Conservation (phyloP, 2,113 vertebrate genomes). For the Petaurus breviceps region DNA sequence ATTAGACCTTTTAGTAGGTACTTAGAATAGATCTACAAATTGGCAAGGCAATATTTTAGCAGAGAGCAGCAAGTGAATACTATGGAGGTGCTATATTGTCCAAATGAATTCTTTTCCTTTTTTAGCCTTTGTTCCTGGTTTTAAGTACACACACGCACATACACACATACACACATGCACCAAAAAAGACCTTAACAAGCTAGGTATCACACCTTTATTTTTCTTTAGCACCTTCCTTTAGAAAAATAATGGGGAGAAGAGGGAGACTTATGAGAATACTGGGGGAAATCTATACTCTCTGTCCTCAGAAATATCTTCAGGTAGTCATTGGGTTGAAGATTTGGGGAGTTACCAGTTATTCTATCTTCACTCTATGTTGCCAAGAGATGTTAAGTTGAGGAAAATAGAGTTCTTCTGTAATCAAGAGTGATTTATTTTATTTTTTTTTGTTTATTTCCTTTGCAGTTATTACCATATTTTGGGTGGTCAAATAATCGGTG, state of each 20-base stretch:
- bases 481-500: conserved; percentile 49
- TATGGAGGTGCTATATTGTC: background rate
- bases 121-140: background rate
- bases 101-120: conserved; percentile 4
- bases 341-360: background rate
- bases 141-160: background rate
- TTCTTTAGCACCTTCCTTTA: conserved; percentile 18
- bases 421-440: background rate
- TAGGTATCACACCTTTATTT: background rate
- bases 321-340: background rate
- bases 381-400: background rate
- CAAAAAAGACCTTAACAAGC: background rate
- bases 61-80: background rate
- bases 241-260: background rate
- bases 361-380: background rate
- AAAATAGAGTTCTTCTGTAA: background rate
- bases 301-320: background rate
- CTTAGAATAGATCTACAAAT: background rate
- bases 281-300: background rate
- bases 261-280: background rate
- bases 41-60: conserved; percentile 20
- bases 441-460: background rate
- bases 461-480: conserved; percentile 5
- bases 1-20: background rate
- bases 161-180: too few relatives aligned